These are phyloP conservation scores for Artibeus lituratus DNA, from an alignment of 2,797 vertebrate genomes.

Conservation along the genomic window DNA sequence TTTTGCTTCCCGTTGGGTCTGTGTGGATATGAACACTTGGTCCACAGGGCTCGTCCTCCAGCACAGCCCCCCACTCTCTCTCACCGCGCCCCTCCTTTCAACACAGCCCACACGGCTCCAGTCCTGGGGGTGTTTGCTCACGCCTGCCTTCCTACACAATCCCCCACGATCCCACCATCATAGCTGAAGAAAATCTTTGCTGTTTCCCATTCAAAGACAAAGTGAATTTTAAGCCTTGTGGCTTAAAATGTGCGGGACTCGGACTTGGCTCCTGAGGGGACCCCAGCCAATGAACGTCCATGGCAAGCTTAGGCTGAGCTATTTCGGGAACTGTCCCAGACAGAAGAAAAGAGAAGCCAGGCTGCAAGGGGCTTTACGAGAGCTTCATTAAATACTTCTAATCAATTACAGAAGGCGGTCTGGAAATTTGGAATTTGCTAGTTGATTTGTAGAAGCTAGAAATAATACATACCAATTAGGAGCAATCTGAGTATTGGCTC, in stretches of 20 bases:
- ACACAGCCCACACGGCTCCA: neutral
- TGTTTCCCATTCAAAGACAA: neutral
- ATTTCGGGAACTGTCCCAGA: neutral
- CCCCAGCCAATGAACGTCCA: neutral
- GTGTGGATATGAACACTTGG: neutral
- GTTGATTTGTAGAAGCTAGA: neutral
- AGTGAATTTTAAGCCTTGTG: neutral
- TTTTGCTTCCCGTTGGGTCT: neutral
- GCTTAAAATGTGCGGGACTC: neutral
- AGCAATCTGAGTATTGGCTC: neutral
- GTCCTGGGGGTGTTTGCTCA: neutral
- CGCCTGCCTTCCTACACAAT: neutral
- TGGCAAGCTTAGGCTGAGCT: neutral
- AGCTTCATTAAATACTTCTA: constrained; percentile 13
- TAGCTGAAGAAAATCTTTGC: neutral
- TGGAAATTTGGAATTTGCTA: neutral
- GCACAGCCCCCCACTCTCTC: neutral
- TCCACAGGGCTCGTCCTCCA: neutral
- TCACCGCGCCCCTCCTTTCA: neutral
- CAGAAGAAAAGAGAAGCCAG: neutral
- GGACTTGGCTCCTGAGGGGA: neutral
- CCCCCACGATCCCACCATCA: neutral
- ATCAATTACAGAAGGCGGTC: neutral
- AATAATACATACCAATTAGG: neutral
- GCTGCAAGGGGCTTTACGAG: neutral